Percentiles rank a stretch among this genome's conserved stretches.
phyloP scores from a whole-genome alignment of 2,113 vertebrate species.

The Anhinga rufa region DNA sequence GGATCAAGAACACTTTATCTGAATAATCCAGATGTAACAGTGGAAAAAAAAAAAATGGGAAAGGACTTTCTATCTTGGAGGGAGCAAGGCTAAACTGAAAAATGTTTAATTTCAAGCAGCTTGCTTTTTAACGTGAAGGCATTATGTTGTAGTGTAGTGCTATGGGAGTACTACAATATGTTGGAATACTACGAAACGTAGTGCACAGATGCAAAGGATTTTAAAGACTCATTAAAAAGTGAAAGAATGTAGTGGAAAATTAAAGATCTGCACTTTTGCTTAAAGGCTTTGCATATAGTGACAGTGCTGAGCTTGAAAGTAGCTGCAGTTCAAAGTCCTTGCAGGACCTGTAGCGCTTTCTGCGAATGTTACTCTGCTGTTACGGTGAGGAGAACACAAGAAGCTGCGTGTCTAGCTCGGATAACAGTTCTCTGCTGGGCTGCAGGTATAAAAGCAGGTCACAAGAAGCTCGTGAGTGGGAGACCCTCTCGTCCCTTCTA shows the following conservation, averaged over 20 bases:
- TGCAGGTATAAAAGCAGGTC: neutral
- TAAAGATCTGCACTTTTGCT: neutral
- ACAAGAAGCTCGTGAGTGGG: neutral
- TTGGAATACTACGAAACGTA: slow-evolving; percentile 4
- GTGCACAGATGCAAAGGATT: neutral
- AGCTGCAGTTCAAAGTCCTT: neutral
- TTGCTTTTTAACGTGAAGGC: neutral
- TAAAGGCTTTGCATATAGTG: neutral
- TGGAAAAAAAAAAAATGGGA: neutral
- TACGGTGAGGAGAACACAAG: neutral
- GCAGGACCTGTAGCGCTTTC: neutral
- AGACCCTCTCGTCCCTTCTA: neutral
- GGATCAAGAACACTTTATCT: neutral
- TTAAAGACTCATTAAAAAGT: neutral
- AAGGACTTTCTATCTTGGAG: neutral
- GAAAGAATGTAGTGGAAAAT: neutral
- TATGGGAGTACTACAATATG: neutral
- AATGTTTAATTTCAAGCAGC: slow-evolving; percentile 22
- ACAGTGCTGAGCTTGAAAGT: neutral
- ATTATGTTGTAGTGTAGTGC: neutral
- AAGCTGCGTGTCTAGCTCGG: neutral
- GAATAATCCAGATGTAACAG: neutral
- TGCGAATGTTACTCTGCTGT: neutral
- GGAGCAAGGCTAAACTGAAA: neutral
- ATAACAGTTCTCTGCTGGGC: neutral